A percentile compares a stretch with the other conserved stretches of the same genome.
phyloP scores from a whole-genome alignment of 2,797 vertebrate species.

The Acipenser ruthenus region DNA sequence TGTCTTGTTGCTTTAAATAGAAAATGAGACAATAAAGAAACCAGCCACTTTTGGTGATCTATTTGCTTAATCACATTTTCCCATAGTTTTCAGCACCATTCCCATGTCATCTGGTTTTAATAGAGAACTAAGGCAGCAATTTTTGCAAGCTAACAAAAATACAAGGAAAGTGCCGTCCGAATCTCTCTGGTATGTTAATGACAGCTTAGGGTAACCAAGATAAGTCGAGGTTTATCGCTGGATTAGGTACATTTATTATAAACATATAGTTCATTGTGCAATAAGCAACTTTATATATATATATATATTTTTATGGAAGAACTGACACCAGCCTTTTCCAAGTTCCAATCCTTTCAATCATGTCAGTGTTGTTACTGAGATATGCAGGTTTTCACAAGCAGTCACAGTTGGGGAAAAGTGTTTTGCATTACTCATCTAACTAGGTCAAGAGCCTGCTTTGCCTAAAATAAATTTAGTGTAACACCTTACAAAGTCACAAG shows the following conservation, averaged over 20 bases:
- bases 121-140: slow-evolving; percentile 50
- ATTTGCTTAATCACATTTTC: slow-evolving; percentile 53
- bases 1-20: slow-evolving; percentile 10
- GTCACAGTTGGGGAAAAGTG: not conserved
- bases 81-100: slow-evolving; percentile 60
- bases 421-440: not conserved
- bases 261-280: slow-evolving; percentile 24
- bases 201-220: slow-evolving; percentile 53
- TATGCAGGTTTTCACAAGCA: slow-evolving; percentile 4
- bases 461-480: slow-evolving; percentile 13
- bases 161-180: slow-evolving; percentile 27
- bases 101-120: slow-evolving; percentile 69
- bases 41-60: slow-evolving; percentile 1
- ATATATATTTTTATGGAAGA: not conserved
- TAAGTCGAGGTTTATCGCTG: slow-evolving; percentile 29
- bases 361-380: not conserved
- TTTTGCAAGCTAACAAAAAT: slow-evolving; percentile 31
- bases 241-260: slow-evolving; percentile 31
- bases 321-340: too few relatives aligned
- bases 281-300: slow-evolving; percentile 27
- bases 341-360: too few relatives aligned
- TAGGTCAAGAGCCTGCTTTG: slow-evolving; percentile 18
- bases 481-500: slow-evolving; percentile 8
- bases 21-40: not conserved
- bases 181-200: slow-evolving; percentile 50